Evolutionary conservation across 2,888 invertebrate species (phyloP), one percentile per base, ranked within the genome.

Genomic region (Liopterus haemorrhoidalis): DNA sequence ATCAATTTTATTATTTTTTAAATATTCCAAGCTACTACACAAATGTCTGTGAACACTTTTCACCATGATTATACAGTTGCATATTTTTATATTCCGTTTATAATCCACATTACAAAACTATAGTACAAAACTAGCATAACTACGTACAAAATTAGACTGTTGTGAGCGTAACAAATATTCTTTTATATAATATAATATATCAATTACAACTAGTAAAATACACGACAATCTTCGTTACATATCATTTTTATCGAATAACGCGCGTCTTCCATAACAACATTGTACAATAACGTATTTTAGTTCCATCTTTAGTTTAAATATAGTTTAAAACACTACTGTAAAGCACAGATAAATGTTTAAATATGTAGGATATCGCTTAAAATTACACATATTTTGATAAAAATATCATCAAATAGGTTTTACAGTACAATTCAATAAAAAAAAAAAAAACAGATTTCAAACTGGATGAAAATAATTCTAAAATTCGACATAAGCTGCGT

Each of bases 41-140:
- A 62, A 61, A 59, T 58, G 32, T 58, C 55, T 63, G 61, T 61
- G 61, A 60, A 63, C 57, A 54, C 59, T 55, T 39, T 55, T 39
- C 51, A 57, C 50, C 56, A 56, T 57, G 57, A 57, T 59, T 56
- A 45, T 45, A 45, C 36, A 43, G 37, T 42, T 20, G 20, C 32
- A 15, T 31, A 32, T 45, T 39, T 30, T 43, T 18, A 16, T 22
- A 27, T 21, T 44, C 31, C 39, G 14, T 14, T 18, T 38, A 40
- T 38, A 41, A 52, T 53, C 52, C 69, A 69, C 65, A 61, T 70
- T 73, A 73, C 65, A 73, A 74, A 73, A 73, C 72, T 72, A 64
- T 63, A 69, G 72, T 74, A 73, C 67, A 73, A 73, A 74, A 73
- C 73, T 73, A 73, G 69, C 69, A 65, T 59, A n/a, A 67, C 72